phyloP scores from a whole-genome alignment of 2,113 vertebrate species.

The Callorhinus ursinus region DNA sequence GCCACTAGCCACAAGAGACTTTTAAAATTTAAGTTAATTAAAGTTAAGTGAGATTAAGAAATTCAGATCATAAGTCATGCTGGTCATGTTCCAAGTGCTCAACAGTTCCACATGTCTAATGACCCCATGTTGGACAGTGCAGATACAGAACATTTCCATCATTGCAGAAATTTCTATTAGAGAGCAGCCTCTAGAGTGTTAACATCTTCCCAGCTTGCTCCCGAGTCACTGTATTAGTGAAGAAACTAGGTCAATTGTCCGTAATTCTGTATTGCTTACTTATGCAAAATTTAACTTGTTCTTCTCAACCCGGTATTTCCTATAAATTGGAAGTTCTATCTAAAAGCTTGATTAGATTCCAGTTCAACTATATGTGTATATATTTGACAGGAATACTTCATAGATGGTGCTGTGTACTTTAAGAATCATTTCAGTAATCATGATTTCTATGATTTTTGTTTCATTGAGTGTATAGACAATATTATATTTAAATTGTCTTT shows the following conservation, averaged over 20 bases:
- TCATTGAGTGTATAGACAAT: background rate
- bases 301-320: background rate
- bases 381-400: background rate
- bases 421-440: background rate
- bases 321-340: background rate
- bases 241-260: background rate
- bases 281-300: background rate
- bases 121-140: accelerated
- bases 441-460: constrained; percentile 3
- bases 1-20: background rate
- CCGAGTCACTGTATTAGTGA: too few species aligned
- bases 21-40: constrained; percentile 4
- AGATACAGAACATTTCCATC: background rate
- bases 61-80: background rate
- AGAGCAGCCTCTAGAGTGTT: background rate
- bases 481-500: background rate
- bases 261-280: background rate
- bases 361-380: background rate
- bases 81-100: background rate
- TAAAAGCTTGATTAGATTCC: background rate
- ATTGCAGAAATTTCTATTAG: background rate
- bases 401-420: background rate
- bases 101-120: background rate
- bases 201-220: background rate
- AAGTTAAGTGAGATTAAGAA: background rate